These are phyloP conservation scores for Pristionchus fissidentatus DNA, from an alignment of 2,888 invertebrate genomes.

Conservation along the genomic window DNA sequence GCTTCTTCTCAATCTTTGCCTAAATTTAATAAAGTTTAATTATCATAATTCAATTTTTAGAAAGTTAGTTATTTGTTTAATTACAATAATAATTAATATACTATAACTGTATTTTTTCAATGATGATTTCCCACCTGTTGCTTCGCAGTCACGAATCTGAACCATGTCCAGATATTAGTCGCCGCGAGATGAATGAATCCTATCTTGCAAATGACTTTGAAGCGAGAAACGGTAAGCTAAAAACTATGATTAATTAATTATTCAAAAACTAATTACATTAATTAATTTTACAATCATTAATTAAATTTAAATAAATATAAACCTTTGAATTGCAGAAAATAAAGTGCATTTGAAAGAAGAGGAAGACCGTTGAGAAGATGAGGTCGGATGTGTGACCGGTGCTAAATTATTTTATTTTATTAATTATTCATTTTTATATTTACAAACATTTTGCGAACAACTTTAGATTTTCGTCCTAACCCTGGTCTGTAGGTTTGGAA, in stretches of 20 bases:
- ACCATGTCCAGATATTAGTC: slow-evolving; percentile 74
- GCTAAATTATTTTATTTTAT: not conserved
- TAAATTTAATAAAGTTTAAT: not conserved
- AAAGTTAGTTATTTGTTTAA: not conserved
- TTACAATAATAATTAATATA: not conserved
- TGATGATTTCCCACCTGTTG: slow-evolving; percentile 57
- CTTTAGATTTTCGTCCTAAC: too few relatives aligned
- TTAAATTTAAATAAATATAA: not conserved
- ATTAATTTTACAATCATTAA: not conserved
- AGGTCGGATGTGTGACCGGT: slow-evolving; percentile 35
- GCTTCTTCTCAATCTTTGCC: slow-evolving; percentile 44
- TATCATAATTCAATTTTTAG: not conserved
- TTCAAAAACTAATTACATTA: not conserved
- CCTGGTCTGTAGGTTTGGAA: too few relatives aligned
- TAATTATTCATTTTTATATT: too few relatives aligned
- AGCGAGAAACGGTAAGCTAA: slow-evolving; percentile 68
- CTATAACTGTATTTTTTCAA: not conserved
- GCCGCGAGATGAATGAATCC: slow-evolving; percentile 74
- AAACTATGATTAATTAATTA: not conserved
- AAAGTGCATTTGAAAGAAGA: slow-evolving; percentile 75
- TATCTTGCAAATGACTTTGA: slow-evolving; percentile 66
- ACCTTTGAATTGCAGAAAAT: slow-evolving; percentile 75
- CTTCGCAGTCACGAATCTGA: slow-evolving; percentile 73
- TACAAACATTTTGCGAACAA: too few relatives aligned
- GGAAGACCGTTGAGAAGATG: slow-evolving; percentile 68